Evolutionary conservation across 1,140 invertebrate genomes (phyloP), one percentile per base, ranked within the genome.

Genomic region (Aethina tumida): DNA sequence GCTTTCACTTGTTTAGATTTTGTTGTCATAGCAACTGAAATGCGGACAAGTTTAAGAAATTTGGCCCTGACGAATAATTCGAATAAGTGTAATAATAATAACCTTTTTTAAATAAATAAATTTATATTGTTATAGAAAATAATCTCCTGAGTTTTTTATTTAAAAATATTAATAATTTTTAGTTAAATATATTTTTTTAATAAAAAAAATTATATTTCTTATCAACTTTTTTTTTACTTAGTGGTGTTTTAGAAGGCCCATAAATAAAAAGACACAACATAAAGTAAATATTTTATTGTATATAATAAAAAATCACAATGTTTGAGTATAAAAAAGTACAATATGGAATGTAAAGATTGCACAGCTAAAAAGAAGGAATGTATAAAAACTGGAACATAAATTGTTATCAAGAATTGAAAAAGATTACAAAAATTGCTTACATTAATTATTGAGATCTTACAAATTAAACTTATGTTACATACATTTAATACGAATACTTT

Each of bases 371-470:
- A 43, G 39, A 38, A 38, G 35, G 35, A 39, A 38, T 32, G 35
- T 38, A 38, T 26, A 48, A 43, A 48, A 44, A 40, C 39, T 47
- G 12, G 15, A 38, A 15, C 18, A 39, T 38, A 15, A 27, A 17
- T 18, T 28, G n/a, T 36, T 13, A 37, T 19, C 22, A 31, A 19
- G 20, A 27, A 36, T 16, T 20, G 42, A 20, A 44, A 35, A 24
- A 35, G 25, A 19, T 26, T 44, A 44, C 35, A 24, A 37, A 43
- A 43, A 18, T 12, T 38, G 27, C 13, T 31, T 36, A 37, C 24
- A 43, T 27, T 42, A 26, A 42, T 29, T 46, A 47, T 25, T 50
- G 49, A 48, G 49, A 50, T 48, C 49, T 48, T 48, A 47, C 25
- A 41, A 45, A 44, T 45, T 45, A 45, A 41, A 24, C 26, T 42